Percentiles rank a stretch among this genome's conserved stretches.
These are phyloP conservation scores for Lichenostomus cassidix DNA, from an alignment of 2,113 vertebrate genomes.

Conservation along the genomic window DNA sequence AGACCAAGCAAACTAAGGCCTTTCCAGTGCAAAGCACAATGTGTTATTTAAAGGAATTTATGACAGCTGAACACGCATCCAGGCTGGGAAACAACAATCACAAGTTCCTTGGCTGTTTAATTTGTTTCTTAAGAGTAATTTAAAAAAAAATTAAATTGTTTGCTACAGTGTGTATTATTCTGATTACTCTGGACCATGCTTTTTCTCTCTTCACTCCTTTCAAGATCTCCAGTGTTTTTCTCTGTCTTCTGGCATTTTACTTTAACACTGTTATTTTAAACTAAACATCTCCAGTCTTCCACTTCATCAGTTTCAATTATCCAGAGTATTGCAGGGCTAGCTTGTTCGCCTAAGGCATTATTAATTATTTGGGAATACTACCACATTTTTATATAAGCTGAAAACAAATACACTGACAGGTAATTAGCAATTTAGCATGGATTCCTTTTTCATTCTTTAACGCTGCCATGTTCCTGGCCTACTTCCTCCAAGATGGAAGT, in stretches of 20 bases:
- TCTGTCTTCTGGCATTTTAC: slow-evolving; percentile 41
- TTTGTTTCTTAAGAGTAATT: not conserved
- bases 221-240: not conserved
- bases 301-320: slow-evolving; percentile 70
- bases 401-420: slow-evolving; percentile 7
- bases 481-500: slow-evolving; percentile 37
- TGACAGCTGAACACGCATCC: not conserved
- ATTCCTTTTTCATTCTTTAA: slow-evolving; percentile 42
- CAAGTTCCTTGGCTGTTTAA: not conserved
- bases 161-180: not conserved
- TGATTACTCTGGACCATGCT: not conserved
- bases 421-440: slow-evolving; percentile 52
- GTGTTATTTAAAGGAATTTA: not conserved
- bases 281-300: slow-evolving; percentile 48
- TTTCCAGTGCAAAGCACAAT: not conserved
- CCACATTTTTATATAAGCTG: slow-evolving; percentile 18
- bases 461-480: not conserved
- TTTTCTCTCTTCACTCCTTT: not conserved
- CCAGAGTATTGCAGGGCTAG: not conserved
- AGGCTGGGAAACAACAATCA: not conserved
- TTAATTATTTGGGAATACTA: slow-evolving; percentile 58
- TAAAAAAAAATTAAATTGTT: not conserved
- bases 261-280: slow-evolving; percentile 10
- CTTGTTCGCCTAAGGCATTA: slow-evolving; percentile 7
- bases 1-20: not conserved